Percentiles rank a stretch among this genome's conserved stretches.
Conservation (phyloP, 2,113 vertebrate genomes). For the Emberiza fucata region DNA sequence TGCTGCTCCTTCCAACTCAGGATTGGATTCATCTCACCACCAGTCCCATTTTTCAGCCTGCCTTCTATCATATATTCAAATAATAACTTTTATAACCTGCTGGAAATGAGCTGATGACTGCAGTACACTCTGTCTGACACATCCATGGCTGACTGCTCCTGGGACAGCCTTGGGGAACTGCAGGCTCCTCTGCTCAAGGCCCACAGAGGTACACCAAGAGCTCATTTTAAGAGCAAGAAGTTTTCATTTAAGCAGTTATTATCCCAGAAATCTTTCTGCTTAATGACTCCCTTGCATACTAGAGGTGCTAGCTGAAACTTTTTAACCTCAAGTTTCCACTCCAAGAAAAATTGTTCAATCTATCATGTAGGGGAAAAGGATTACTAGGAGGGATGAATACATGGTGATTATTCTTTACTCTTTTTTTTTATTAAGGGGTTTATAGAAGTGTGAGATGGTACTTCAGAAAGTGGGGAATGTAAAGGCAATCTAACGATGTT, state of each 20-base stretch:
- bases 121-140: not conserved
- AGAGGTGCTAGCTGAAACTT: not conserved
- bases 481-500: not conserved
- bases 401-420: not conserved
- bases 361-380: not conserved
- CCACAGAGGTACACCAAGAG: rapidly evolving
- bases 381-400: not conserved
- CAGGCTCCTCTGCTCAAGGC: not conserved
- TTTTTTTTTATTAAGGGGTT: not conserved
- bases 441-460: not conserved
- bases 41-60: not conserved
- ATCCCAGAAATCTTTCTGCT: not conserved
- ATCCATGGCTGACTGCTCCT: not conserved
- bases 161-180: not conserved
- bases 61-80: not conserved
- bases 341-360: not conserved
- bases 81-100: not conserved
- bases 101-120: not conserved
- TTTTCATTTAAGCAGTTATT: not conserved
- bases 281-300: not conserved
- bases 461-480: rapidly evolving
- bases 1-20: not conserved
- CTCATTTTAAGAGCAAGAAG: not conserved
- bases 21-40: not conserved
- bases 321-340: not conserved